Evolutionary conservation across 1,140 invertebrate genomes (phyloP), one percentile per base, ranked within the genome.

Genomic region (Atta texana): DNA sequence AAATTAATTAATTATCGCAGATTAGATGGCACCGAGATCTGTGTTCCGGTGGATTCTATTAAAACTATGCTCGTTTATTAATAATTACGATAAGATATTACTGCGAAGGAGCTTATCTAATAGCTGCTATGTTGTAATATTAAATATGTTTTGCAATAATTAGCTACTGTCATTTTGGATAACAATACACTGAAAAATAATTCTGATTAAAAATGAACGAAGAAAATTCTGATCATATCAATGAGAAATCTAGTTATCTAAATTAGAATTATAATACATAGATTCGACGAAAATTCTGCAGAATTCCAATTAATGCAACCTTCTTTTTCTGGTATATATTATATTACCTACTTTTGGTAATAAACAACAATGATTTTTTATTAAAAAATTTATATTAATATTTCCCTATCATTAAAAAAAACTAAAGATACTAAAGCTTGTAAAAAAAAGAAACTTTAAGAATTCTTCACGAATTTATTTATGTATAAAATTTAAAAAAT

Each of bases 1-100:
- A 71, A 78, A 87, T 90, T 82, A 88, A 85, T 89, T 86, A 86
- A 69, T 69, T 69, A 28, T 39, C 31, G 53, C 68, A 49, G 63
- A 66, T 78, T 2, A 28, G 18, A 28, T 63, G 44, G 72, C 31
- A 82, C 55, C 44, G 39, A 75, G 57, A 34, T 57, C 24, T 44
- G 51, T 14, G 14, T 12, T 55, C 10, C n/a, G 21, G 39, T 21
- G 31, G 5, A 49, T 28, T 49, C 16, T 2, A 2, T 68, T 72
- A 28, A 57, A 61, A 28, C 16, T 44, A 0, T 55, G 18, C 21
- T 24, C 49, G 10, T 72, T 76, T 61, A 57, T 75, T 39, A 75
- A 75, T 28, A 24, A 76, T 28, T 61, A 76, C 3, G 21, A 76
- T 61, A 76, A 76, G 34, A 57, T 0, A 24, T 61, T 44, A n/a